Conservation (phyloP, 2,888 invertebrate genomes). For the Philereme transversata region DNA sequence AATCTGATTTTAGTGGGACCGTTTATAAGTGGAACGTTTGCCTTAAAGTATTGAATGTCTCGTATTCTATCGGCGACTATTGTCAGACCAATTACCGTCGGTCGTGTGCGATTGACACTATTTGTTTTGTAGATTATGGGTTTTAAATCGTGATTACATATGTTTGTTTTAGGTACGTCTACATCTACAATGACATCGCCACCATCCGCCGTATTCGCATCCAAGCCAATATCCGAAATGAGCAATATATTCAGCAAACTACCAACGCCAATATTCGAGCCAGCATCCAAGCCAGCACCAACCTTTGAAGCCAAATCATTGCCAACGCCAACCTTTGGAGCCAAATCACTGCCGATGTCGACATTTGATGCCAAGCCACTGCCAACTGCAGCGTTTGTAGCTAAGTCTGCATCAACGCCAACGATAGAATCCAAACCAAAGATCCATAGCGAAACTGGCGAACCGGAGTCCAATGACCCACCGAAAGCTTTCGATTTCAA, state of each 20-base stretch:
- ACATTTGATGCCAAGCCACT: not conserved
- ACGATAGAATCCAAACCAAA: constrained; percentile 5
- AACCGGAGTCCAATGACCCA: constrained; percentile 50
- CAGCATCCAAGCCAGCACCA: constrained; percentile 13
- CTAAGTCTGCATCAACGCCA: constrained; percentile 46
- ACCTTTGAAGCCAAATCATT: constrained; percentile 40
- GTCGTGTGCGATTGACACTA: no score
- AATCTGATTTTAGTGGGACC: no score
- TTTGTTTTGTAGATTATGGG: no score
- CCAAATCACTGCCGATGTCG: not conserved
- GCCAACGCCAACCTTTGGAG: not conserved
- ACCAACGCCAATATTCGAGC: constrained; percentile 46
- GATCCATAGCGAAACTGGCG: constrained; percentile 61
- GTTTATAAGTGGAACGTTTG: no score
- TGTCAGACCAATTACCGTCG: no score
- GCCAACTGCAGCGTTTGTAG: constrained; percentile 3
- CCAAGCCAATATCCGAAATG: constrained; percentile 62
- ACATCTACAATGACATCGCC: constrained; percentile 46
- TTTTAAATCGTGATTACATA: not conserved
- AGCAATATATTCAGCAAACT: constrained; percentile 62
- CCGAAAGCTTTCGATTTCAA: constrained; percentile 40
- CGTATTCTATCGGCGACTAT: no score
- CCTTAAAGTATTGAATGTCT: no score
- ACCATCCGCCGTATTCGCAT: constrained; percentile 52
- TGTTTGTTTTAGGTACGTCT: constrained; percentile 36